Base-by-base conservation (phyloP, 2,888 invertebrate species). In the Holacanthella duospinosa region DNA sequence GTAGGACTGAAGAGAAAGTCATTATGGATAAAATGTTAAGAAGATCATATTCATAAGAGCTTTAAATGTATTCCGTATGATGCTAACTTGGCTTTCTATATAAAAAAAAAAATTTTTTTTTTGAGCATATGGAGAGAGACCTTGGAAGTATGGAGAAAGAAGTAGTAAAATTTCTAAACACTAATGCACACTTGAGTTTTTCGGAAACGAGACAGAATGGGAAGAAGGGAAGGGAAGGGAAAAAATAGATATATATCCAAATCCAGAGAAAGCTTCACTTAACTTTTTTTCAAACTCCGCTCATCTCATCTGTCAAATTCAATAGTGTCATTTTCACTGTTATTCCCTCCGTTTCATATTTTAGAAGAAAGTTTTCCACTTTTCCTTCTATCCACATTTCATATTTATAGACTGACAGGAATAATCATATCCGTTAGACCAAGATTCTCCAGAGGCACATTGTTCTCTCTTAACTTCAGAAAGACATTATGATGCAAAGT, bases 251-350 rank as follows among this genome's bases (percentile, higher is more conserved):
- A n/a, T n/a, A n/a, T n/a, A n/a, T n/a, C n/a, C n/a, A n/a, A n/a
- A n/a, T n/a, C n/a, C n/a, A n/a, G n/a, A n/a, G 19, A 48, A 48
- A 48, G 48, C 48, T 9, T 48, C 48, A 48, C 21, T 48, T 48
- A 4, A n/a, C 6, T 21, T 48, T 21, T 57, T n/a, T n/a, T n/a
- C n/a, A 25, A 27, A 27, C 26, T 55, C 26, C 29, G 4, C 57
- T 57, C 57, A 57, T 57, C 57, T 57, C 57, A 21, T 29, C 28
- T 21, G 57, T 57, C 57, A 57, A 57, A 29, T 29, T 29, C 57
- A 57, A 57, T 57, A 27, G 57, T 57, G 57, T 57, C 57, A 57
- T 57, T 57, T 29, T 29, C 21, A 48, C 48, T 48, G 19, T 21
- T 48, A 9, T 48, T 48, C 48, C 21, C 48, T 48, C 21, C 21